Base-by-base conservation (phyloP, 2,888 invertebrate species). In the Mythimna impura region DNA sequence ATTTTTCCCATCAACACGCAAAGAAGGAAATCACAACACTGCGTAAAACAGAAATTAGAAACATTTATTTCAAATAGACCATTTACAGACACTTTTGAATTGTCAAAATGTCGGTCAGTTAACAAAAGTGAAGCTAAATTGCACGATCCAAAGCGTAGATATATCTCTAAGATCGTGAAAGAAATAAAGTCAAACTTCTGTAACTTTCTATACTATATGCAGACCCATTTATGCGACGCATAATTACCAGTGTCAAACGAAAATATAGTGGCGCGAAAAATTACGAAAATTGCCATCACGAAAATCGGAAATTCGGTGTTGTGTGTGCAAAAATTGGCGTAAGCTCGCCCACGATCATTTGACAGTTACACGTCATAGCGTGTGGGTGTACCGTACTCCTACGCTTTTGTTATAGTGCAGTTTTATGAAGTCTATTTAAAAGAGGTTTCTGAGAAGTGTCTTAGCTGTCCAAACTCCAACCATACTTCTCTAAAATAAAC, bases 241-340 rank as follows among this genome's bases (percentile, higher is more conserved):
- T 80, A 79, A 70, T 79, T 61, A 70, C 70, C 61, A 73, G 57
- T 80, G 83, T 83, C 83, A 83, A 83, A 70, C 70, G 43, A 73
- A 83, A 73, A 83, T 80, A 83, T 80, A 83, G 80, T 80, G 65
- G 62, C 69, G 76, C 69, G 71, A 72, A 74, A 75, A 83, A 81
- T 79, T 73, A 50, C 40, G 55, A 64, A 78, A 83, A 73, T 74
- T 70, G 66, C 54, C 58, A 47, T 22, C 55, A 30, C 36, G 17
- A 69, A 69, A 73, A 66, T 69, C 20, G 40, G 58, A 43, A 73
- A 83, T 63, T 78, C n/a, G 71, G 25, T 54, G 61, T 78, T 61
- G 36, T 71, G 10, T 47, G 54, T 14, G 25, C 17, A 25, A 71
- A 74, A 71, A 17, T 25, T 47, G 17, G 65, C 57, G 52, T 55